Base-by-base conservation (phyloP, 2,888 invertebrate genomes). In the Pandemis corylana region DNA sequence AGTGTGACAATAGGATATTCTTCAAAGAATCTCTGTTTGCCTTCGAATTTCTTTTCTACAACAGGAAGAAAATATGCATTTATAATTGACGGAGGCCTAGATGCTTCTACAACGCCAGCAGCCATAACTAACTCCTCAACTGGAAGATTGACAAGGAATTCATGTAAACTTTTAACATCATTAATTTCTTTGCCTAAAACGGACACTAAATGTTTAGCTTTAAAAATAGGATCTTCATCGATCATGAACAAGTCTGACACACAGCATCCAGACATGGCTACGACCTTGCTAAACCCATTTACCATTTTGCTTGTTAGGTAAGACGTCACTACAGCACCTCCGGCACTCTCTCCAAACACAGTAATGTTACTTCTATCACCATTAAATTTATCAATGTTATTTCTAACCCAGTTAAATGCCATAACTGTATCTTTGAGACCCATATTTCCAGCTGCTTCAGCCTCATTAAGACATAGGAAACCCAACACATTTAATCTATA, bases 301-400 rank as follows among this genome's bases (percentile, higher is more conserved):
- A 90, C 81, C 89, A 93, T 89, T 76, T 87, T 85, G 0, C 89
- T 87, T 0, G 85, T 85, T 49, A 93, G 69, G 76, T 85, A 89
- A 0, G 89, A 85, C 0, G 86, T 72, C 0, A 86, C 85, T 0
- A 87, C 78, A 0, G 82, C 92, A 0, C 81, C 85, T 0, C 94
- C 94, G 0, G 93, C 93, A 72, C 94, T 94, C 82, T 94, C 94
- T 0, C 93, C 94, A 68, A 85, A 84, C 7, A 87, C 87, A 0
- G 89, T 90, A 0, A 94, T 80, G 83, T 93, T 93, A 64, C 79
- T 75, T 0, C 72, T 36, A 78, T 94, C 87, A 0, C 94, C 94
- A 75, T 90, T 91, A 66, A 94, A 94, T 10, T 77, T 68, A 0
- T 42, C 68, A 13, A 94, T 91, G 79, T 94, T 94, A 51, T 78